Evolutionary conservation across 2,113 vertebrate species (phyloP).

Genomic region (Rhabdornis inornatus): DNA sequence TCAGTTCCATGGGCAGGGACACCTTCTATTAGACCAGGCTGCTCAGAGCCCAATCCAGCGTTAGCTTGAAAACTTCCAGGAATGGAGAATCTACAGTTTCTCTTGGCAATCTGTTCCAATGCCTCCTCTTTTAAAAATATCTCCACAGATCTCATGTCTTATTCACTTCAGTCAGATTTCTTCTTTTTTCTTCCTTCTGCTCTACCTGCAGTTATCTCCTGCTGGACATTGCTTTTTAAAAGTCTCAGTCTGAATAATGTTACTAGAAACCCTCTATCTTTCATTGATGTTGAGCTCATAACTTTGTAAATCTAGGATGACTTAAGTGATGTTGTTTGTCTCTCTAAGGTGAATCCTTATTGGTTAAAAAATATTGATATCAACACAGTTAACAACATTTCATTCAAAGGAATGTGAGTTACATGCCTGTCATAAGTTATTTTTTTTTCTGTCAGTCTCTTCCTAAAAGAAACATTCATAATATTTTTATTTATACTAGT

Average conservation of each 20-base stretch:
- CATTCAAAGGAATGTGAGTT: not conserved
- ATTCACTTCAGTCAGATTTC: not conserved
- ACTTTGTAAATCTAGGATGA: not conserved
- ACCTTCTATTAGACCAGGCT: not conserved
- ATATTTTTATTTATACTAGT: not conserved
- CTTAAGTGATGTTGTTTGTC: not conserved
- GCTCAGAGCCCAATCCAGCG: accelerated
- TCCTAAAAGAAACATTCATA: not conserved
- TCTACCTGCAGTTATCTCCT: not conserved
- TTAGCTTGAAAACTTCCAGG: not conserved
- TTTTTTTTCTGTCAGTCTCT: not conserved
- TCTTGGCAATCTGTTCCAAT: not conserved
- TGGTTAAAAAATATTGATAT: not conserved
- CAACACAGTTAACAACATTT: not conserved
- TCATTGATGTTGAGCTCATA: not conserved
- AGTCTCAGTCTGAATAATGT: not conserved
- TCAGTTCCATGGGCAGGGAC: not conserved
- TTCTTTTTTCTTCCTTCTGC: not conserved
- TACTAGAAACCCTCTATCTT: not conserved
- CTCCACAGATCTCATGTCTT: not conserved
- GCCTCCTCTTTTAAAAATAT: not conserved
- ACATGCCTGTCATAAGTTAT: not conserved
- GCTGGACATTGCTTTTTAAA: not conserved
- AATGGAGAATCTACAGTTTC: not conserved
- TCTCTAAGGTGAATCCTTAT: not conserved